Percentiles rank a stretch among this genome's conserved stretches.
Conservation (phyloP, 1,140 invertebrate species). For the Achatina immaculata region DNA sequence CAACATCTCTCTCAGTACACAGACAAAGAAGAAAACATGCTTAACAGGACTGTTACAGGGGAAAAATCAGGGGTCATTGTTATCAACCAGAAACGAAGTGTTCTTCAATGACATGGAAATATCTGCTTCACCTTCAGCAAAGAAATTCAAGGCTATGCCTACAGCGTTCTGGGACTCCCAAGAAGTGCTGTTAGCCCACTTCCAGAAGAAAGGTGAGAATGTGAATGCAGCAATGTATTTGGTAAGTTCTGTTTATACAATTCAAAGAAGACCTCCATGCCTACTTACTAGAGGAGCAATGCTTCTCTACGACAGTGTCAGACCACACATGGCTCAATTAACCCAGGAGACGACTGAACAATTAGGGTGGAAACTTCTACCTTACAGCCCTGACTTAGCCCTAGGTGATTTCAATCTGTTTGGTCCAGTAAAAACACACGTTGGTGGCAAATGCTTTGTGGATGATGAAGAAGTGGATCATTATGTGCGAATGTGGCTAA, state of each 20-base stretch:
- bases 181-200: background rate
- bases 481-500: background rate
- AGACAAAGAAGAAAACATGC: too few relatives aligned
- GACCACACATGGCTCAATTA: background rate
- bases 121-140: background rate
- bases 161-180: background rate
- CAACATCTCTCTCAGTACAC: too few relatives aligned
- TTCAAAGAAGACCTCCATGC: background rate
- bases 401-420: background rate
- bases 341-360: background rate
- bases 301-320: background rate
- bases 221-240: background rate
- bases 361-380: background rate
- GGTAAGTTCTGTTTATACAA: background rate
- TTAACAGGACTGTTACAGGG: too few relatives aligned
- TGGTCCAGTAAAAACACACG: background rate
- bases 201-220: constrained; percentile 7
- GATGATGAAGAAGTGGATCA: background rate
- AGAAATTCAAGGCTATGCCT: background rate
- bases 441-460: background rate
- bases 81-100: background rate
- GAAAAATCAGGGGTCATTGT: too few relatives aligned
- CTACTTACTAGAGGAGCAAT: background rate
- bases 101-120: background rate
- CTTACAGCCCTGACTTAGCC: background rate